Base-by-base conservation (phyloP, 1,140 invertebrate genomes). In the Drosophila willistoni region DNA sequence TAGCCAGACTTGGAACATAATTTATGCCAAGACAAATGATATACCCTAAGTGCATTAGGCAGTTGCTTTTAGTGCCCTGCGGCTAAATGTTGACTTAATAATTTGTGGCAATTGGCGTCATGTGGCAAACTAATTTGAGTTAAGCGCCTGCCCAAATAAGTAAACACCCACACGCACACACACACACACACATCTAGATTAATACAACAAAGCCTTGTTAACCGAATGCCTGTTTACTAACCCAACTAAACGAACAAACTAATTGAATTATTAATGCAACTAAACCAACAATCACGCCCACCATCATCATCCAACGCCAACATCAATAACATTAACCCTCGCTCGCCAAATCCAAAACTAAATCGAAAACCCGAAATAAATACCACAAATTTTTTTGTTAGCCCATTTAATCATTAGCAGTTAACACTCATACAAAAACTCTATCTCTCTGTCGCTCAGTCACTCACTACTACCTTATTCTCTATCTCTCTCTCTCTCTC, bases 311-410 rank as follows among this genome's bases (percentile, higher is more conserved):
- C 71, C 83, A 87, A 69, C 80, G 76, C 80, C 84, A 87, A 89
- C 84, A 87, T 84, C 85, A 87, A 87, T 84, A 64, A 79, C 83
- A 86, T 86, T 86, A 86, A 86, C 71, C 70, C 70, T 65, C 66
- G 75, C 63, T 68, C 41, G n/a, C 57, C 17, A 33, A 19, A 29
- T 34, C 33, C 12, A 29, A 34, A 64, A 22, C 34, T 4, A 51
- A 22, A 57, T 7, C n/a, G 34, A 70, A 25, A 57, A 41, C 41
- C 41, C 34, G 34, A 34, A 63, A 47, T 60, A 72, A 67, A 34
- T 60, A 66, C 56, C 64, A 57, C 10, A 10, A 36, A 36, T 36
- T 5, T 25, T 29, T 62, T 59, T 12, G 22, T 36, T 36, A 1
- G 9, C 59, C 70, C 36, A 56, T 36, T 64, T 47, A 56, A 41